Conservation (phyloP, 2,113 vertebrate species). For the Cottus gobio region DNA sequence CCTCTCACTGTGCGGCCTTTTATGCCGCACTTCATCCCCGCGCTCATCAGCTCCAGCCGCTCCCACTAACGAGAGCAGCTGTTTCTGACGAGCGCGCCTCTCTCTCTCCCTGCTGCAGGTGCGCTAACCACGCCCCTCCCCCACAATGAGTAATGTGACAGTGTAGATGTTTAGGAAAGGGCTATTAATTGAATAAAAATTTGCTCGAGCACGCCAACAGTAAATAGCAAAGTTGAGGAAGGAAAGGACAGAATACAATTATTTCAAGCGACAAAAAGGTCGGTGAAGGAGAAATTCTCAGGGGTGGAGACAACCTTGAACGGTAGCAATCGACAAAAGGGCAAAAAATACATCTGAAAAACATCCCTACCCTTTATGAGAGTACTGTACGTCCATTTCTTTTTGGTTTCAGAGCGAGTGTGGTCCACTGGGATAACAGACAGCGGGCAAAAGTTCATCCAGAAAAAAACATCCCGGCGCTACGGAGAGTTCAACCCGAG, state of each 20-base stretch:
- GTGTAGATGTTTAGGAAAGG: too few species aligned
- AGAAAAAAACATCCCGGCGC: constrained; percentile 14
- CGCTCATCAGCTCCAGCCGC: too few species aligned
- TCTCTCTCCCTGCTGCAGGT: too few species aligned
- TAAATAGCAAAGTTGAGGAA: neutral
- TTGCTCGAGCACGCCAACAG: neutral
- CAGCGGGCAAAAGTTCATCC: neutral
- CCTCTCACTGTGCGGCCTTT: too few species aligned
- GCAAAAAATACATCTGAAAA: neutral
- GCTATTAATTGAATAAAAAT: neutral
- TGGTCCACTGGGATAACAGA: neutral
- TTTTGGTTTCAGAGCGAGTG: neutral
- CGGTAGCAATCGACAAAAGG: neutral
- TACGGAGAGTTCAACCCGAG: constrained; percentile 22
- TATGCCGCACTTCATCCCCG: too few species aligned
- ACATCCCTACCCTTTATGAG: neutral
- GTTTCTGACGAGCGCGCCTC: too few species aligned
- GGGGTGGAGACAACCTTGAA: neutral
- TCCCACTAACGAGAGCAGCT: too few species aligned
- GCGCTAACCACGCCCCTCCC: too few species aligned
- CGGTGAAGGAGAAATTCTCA: neutral
- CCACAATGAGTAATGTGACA: neutral
- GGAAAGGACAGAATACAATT: neutral
- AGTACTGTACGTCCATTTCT: neutral
- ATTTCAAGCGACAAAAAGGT: neutral